Base-by-base conservation (phyloP, 2,113 vertebrate species). In the Cepphus grylle region DNA sequence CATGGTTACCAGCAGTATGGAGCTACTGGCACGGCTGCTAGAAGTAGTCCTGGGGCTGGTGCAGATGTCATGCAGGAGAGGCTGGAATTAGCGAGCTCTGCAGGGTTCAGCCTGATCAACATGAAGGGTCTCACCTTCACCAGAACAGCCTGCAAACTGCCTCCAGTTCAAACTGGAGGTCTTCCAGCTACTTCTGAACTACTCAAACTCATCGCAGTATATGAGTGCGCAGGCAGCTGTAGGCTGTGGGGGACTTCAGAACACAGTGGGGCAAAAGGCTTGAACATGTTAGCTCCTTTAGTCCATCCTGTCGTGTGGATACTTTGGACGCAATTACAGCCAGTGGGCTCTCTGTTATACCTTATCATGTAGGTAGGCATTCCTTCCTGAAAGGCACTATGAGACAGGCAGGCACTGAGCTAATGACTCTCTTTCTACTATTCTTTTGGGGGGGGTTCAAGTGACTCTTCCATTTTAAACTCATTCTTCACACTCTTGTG, bases 181-280 rank as follows among this genome's bases (percentile, higher is more conserved):
- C 50, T 90, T 69, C 63, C 67, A 52, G 42, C 18, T 52, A 3
- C 52, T 70, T 86, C 38, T 45, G 62, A 83, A 59, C 15, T 25
- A 47, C 47, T 45, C 18, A 53, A 71, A 79, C 10, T 5, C 3
- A 9, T 36, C 65, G 36, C 7, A 10, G 14, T 49, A 19, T 22
- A 18, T 0, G 1, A 52, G 25, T 4, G 18, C 2, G 0, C 5
- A 3, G 38, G 26, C n/a, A 69, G 34, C 4, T 1, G 45, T 12
- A 62, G 55, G 26, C 20, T 40, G 25, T 18, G 36, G 18, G 14
- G 14, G 19, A 29, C 42, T 53, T 45, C 42, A 88, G 20, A 56
- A 66, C 0, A 0, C 29, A 11, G 26, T 6, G 45, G 36, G 11
- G 10, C 40, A 78, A 92, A 85, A 71, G 32, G 27, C 19, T 40